Evolutionary conservation across 2,888 invertebrate genomes (phyloP), one percentile per base, ranked within the genome.

Genomic region (Brenthis ino): DNA sequence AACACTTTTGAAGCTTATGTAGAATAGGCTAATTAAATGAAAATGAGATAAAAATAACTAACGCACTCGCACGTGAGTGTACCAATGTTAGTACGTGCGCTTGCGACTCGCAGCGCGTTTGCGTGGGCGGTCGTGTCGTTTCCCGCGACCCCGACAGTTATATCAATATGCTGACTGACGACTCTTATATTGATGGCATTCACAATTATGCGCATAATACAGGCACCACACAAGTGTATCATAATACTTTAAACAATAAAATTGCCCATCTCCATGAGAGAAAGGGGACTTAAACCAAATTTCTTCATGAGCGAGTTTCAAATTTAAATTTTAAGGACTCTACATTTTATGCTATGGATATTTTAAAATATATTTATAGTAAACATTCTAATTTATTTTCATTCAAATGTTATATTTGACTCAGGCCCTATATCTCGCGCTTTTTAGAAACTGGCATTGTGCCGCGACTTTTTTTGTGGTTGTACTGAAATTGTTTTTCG

Each of bases 111-210:
- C 79, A 79, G 78, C 79, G 84, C 64, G 64, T 72, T 43, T 76
- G 87, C 85, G 89, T 89, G 86, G 89, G 89, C 85, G 88, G 78
- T 71, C 79, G 77, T 79, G 79, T 78, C 84, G 81, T 83, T 85
- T 87, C 88, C 84, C 87, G 80, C 82, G 82, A 81, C 83, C 80
- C 82, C 80, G 82, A 90, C 91, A 89, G 91, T 90, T 91, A 90
- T 89, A 85, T 83, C 87, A 91, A 91, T 86, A 89, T 82, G 75
- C 80, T 78, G 79, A 79, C 80, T 80, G 81, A 79, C 82, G 79
- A 76, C 74, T 75, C 73, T 73, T 65, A 72, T 73, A 75, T 75
- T 76, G 74, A 77, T 77, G 75, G 71, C 72, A 77, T 77, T 73
- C 78, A 71, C 74, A 73, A 75, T 75, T 76, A 76, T 73, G 72